Base-by-base conservation (phyloP, 2,113 vertebrate genomes). In the Campylomormyrus numenius region DNA sequence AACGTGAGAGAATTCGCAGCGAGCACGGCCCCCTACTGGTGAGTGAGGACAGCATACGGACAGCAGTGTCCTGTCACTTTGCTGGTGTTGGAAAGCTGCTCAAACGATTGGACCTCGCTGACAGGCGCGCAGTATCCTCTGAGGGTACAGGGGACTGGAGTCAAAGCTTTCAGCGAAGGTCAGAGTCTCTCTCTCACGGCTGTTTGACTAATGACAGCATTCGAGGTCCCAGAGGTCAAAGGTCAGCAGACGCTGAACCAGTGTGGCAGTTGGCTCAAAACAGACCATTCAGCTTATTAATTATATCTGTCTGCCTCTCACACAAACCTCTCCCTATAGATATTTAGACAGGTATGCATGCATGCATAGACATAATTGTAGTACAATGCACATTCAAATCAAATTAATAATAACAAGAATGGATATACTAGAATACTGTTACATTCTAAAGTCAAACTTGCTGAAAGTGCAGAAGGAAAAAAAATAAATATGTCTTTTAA, bases 211-310 rank as follows among this genome's bases (percentile, higher is more conserved):
- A 85, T 89, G 91, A 92, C 58, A 87, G 62, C 15, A 84, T 48
- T 83, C 24, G 83, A 19, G 19, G 35, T 31, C 85, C 74, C 77
- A 74, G 56, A 91, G 50, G 89, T 89, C 87, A 74, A 48, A 91
- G 50, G 87, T 89, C 89, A 88, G 2, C 53, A 50, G 88, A 39
- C 46, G 9, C 46, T 87, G 62, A 90, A 27, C 53, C 39, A 70
- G 35, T 66, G 27, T 45, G 88, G 39, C 27, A 53, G 58, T 31
- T 74, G 58, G 17, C 88, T 89, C 70, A 77, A 53, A 42, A 56
- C 70, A 80, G 46, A 31, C 66, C 66, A 24, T 56, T 84, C 39
- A 42, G 48, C 74, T 52, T 48, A 83, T 87, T 24, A 87, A 87
- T 87, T 53, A 56, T 19, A 53, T n/a, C 15, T 24, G 27, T 52